Base-by-base conservation (phyloP, 2,888 invertebrate genomes). In the Drosophila maculinotata region DNA sequence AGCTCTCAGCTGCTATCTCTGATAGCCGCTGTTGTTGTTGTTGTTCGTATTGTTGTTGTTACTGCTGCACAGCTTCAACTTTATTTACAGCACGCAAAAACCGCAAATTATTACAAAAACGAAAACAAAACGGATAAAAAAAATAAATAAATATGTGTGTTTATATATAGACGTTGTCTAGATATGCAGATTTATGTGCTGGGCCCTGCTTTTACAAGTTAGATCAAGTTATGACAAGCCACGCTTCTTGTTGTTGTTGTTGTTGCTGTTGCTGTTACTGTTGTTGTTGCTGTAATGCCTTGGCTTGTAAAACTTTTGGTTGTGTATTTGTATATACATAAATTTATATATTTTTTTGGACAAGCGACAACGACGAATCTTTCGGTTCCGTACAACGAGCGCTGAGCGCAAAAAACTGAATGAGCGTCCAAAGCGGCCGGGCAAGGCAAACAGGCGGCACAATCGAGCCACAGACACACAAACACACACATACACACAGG, bases 361-460 rank as follows among this genome's bases (percentile, higher is more conserved):
- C 53, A 66, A 66, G 82, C 86, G 83, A 80, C 78, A 73, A 70
- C 58, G 56, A 64, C 76, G 65, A 66, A 67, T 81, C 84, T 83
- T 83, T 73, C 71, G 80, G 86, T 82, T 83, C 83, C 81, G 81
- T 82, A 83, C 81, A 82, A 82, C 81, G 71, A 86, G 84, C 83
- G 86, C 83, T 83, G 81, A 82, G 81, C 81, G 81, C 81, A 82
- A 82, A 81, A 86, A 86, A 82, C 81, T 83, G 81, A 82, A 82
- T 82, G 81, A 82, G 83, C 80, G 74, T 67, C 86, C 86, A 85
- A 73, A 85, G 81, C 86, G 83, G 74, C 74, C 71, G 76, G 80
- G 81, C 81, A 81, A 81, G 86, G 86, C 81, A 76, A 81, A 82
- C 86, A 79, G 86, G 81, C 81, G 74, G 81, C 79, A 72, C 60